A percentile compares a stretch with the other conserved stretches of the same genome.
These are phyloP conservation scores for Achroia grisella DNA, from an alignment of 1,140 invertebrate species.

Conservation along the genomic window DNA sequence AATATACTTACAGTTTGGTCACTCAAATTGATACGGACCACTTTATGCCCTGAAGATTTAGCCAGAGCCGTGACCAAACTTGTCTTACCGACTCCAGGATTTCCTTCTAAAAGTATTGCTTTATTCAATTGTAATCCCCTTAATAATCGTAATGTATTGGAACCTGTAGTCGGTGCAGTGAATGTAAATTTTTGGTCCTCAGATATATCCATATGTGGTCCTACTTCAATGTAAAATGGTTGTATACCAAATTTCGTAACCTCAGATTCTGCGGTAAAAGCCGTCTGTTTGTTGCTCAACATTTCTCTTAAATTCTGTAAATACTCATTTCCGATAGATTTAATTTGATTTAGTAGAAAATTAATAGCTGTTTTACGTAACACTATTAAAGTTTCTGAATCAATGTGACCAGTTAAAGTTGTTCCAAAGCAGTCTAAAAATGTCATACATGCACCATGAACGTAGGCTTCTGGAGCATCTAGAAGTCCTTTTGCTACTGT, in stretches of 20 bases:
- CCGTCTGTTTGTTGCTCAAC: constrained; percentile 37
- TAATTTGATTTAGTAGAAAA: constrained; percentile 73
- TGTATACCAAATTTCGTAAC: constrained; percentile 77
- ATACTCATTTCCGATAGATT: constrained; percentile 40
- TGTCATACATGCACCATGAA: constrained; percentile 92
- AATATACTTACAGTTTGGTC: constrained; percentile 91
- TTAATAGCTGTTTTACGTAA: constrained; percentile 70
- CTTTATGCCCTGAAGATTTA: constrained; percentile 84
- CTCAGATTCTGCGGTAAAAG: constrained; percentile 39
- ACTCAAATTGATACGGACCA: constrained; percentile 97
- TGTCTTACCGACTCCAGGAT: constrained; percentile 98
- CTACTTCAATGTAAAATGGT: constrained; percentile 81
- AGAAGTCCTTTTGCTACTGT: constrained; percentile 70
- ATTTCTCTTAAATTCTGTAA: constrained; percentile 36
- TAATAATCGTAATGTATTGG: constrained; percentile 89
- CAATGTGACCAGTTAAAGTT: constrained; percentile 78
- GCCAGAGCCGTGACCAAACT: constrained; percentile 95
- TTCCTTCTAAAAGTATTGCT: constrained; percentile 96
- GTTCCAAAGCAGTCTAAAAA: constrained; percentile 93
- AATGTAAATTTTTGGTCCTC: constrained; percentile 78
- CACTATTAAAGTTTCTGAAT: constrained; percentile 65
- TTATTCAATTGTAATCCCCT: constrained; percentile 92
- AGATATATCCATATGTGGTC: constrained; percentile 30
- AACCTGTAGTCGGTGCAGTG: constrained; percentile 86
- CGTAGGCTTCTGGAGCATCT: constrained; percentile 78